Evolutionary conservation across 2,797 vertebrate species (phyloP).

Genomic region (Sebastiscus tertius): DNA sequence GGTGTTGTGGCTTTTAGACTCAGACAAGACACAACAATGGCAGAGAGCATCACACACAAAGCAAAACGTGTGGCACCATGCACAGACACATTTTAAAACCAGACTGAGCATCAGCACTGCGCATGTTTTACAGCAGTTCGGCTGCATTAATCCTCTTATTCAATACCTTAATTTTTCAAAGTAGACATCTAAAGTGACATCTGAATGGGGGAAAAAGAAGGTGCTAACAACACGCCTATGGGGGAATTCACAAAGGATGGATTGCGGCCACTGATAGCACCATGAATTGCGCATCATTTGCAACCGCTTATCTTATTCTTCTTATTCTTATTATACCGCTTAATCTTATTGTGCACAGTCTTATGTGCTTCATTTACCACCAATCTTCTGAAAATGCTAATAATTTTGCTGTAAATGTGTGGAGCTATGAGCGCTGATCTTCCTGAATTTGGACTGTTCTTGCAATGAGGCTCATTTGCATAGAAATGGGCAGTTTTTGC

Average conservation of each 20-base stretch:
- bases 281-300: too few species aligned
- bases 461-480: not conserved
- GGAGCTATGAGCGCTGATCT: not conserved
- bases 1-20: conserved; percentile 16
- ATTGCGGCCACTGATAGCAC: too few species aligned
- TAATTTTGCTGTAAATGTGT: not conserved
- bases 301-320: not conserved
- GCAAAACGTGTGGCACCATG: not conserved
- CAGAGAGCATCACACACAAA: not conserved
- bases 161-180: not conserved
- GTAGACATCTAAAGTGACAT: not conserved
- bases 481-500: not conserved
- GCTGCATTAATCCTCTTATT: conserved; percentile 4
- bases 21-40: conserved; percentile 11
- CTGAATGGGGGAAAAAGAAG: not conserved
- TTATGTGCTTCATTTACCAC: not conserved
- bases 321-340: too few species aligned
- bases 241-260: too few species aligned
- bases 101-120: not conserved
- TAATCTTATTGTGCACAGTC: too few species aligned
- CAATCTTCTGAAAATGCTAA: not conserved
- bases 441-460: not conserved
- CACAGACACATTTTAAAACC: conserved; percentile 1
- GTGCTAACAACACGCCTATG: not conserved
- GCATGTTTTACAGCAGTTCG: not conserved